Base-by-base conservation (phyloP, 2,797 vertebrate genomes). In the Monodelphis domestica region DNA sequence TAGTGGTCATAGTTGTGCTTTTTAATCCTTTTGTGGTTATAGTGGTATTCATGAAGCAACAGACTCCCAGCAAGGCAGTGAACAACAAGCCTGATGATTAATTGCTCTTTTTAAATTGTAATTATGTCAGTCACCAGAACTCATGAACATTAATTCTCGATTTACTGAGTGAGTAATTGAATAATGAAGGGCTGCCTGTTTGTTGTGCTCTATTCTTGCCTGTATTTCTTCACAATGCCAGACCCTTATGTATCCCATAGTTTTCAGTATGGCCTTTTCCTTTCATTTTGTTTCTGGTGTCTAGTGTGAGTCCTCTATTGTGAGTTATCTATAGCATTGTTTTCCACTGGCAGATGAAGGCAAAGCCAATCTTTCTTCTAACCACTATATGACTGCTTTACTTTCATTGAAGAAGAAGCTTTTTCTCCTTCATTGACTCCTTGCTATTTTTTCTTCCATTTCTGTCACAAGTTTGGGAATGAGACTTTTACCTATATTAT, bases 21-120 rank as follows among this genome's bases (percentile, higher is more conserved):
- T 89, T 92, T 93, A 91, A 94, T 91, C 87, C 92, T 70, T 97
- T 70, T 57, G 84, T 96, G 97, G 96, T 93, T 96, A 92, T 95
- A 51, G 93, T 96, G 94, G 96, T 97, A 96, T 97, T 96, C 96
- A 38, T 59, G 95, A 97, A 98, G 95, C 96, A 92, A 88, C 96
- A 63, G 29, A 95, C 97, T 97, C 95, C 93, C 94, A 95, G 97
- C 87, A 95, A 98, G 97, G 97, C 97, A 96, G 91, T 91, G 28
- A 11, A 97, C 91, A 96, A 97, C 57, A 97, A 97, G 97, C 96
- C n/a, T 97, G 95, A 98, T 98, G 98, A 98, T 98, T 98, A 98
- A 98, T 98, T 98, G 97, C 97, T 98, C 98, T 98, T 98, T 98
- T 98, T 95, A 98, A 98, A 98, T 98, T 98, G 97, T 97, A 98